phyloP scores from a whole-genome alignment of 2,113 vertebrate genomes.

The Chrysemys picta region DNA sequence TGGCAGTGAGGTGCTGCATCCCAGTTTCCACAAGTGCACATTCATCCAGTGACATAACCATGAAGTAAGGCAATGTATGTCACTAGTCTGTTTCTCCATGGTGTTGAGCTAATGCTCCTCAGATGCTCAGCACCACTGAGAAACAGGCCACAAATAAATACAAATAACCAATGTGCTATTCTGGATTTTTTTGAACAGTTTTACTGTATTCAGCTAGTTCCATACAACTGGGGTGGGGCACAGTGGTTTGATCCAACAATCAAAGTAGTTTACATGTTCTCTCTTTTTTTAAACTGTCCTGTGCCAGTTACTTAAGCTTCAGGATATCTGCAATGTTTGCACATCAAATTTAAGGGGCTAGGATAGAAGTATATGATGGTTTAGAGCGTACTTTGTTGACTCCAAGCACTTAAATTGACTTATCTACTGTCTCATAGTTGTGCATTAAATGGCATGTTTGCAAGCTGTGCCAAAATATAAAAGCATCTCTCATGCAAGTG shows the following conservation, averaged over 20 bases:
- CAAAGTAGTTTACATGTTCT: not conserved
- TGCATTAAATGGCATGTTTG: not conserved
- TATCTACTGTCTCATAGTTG: not conserved
- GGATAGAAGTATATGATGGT: not conserved
- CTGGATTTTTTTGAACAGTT: not conserved
- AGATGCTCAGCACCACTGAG: not conserved
- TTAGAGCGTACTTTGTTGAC: not conserved
- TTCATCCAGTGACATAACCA: not conserved
- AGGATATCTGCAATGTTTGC: not conserved
- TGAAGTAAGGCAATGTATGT: not conserved
- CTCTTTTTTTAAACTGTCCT: not conserved
- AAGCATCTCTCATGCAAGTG: not conserved
- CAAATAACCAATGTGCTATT: not conserved
- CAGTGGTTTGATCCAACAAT: not conserved
- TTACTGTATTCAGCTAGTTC: not conserved
- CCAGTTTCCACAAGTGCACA: not conserved
- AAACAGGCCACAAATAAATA: fast-evolving
- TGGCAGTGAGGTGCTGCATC: not conserved
- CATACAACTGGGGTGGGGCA: not conserved
- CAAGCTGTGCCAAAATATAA: not conserved
- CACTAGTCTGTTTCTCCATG: not conserved
- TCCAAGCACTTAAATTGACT: not conserved
- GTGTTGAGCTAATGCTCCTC: not conserved
- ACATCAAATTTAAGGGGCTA: not conserved
- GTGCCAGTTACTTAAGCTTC: not conserved